Conservation (phyloP, 2,797 vertebrate genomes). For the Ataeniobius toweri region DNA sequence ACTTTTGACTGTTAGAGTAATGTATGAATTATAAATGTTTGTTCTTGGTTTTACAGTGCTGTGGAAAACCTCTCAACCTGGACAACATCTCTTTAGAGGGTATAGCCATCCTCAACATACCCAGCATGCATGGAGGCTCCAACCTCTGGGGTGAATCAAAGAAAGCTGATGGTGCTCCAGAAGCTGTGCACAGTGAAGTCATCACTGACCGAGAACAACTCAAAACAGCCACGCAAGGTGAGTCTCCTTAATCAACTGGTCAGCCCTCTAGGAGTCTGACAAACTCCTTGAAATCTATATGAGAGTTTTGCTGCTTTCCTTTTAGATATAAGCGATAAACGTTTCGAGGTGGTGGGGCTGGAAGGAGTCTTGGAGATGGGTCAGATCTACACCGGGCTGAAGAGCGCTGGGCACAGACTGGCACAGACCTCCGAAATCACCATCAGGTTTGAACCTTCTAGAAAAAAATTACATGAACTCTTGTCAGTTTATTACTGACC, state of each 20-base stretch:
- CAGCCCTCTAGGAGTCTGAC: not conserved
- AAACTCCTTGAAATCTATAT: not conserved
- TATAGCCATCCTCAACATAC: slow-evolving; percentile 93
- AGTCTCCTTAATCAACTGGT: slow-evolving; percentile 1
- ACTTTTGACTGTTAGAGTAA: too few species aligned
- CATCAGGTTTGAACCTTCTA: slow-evolving; percentile 80
- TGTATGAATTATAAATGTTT: not conserved
- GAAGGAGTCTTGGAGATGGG: slow-evolving; percentile 93
- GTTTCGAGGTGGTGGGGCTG: slow-evolving; percentile 91
- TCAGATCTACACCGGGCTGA: slow-evolving; percentile 92
- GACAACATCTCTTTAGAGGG: slow-evolving; percentile 84
- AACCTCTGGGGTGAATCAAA: slow-evolving; percentile 95
- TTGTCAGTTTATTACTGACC: not conserved
- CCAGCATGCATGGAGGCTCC: slow-evolving; percentile 94
- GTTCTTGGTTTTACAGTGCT: slow-evolving; percentile 79
- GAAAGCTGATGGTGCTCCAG: slow-evolving; percentile 74
- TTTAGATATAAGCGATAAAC: slow-evolving; percentile 88
- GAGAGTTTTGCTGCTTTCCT: not conserved
- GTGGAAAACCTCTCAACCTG: slow-evolving; percentile 84
- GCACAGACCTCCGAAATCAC: slow-evolving; percentile 90
- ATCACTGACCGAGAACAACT: slow-evolving; percentile 87
- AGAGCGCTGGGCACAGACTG: slow-evolving; percentile 88
- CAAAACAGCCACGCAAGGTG: slow-evolving; percentile 89
- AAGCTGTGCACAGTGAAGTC: slow-evolving; percentile 75
- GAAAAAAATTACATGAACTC: slow-evolving; percentile 2